Conservation (phyloP, 2,888 invertebrate species). For the Caenorhabditis panamensis region DNA sequence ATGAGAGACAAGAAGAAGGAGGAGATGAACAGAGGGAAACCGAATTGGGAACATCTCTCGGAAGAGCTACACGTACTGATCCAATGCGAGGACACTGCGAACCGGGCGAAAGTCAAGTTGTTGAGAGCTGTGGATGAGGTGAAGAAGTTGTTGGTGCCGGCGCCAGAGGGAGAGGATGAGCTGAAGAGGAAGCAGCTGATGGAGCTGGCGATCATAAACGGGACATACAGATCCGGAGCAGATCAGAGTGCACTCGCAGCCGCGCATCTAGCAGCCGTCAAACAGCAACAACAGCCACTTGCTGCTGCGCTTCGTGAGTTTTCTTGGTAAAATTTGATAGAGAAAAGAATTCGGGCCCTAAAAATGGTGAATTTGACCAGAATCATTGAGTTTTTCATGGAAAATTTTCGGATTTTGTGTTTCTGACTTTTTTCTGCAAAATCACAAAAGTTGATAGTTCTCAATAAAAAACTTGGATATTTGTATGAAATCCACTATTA, state of each 20-base stretch:
- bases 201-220: slow-evolving; percentile 99
- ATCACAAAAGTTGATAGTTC: too few species aligned
- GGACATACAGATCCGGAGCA: slow-evolving; percentile 89
- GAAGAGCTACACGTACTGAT: slow-evolving; percentile 98
- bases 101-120: slow-evolving; percentile 94
- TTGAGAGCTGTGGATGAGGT: slow-evolving; percentile 97
- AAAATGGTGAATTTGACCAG: too few species aligned
- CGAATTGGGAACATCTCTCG: slow-evolving; percentile 99
- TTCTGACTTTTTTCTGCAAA: too few species aligned
- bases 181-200: slow-evolving; percentile 99
- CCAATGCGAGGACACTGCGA: slow-evolving; percentile 98
- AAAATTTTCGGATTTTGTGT: too few species aligned
- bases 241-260: slow-evolving; percentile 67
- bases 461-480: too few species aligned
- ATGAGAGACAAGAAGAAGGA: slow-evolving; percentile 84
- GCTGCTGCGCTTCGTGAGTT: slow-evolving; percentile 67
- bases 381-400: too few species aligned
- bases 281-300: slow-evolving; percentile 60
- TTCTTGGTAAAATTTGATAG: too few species aligned
- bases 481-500: too few species aligned
- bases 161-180: slow-evolving; percentile 91
- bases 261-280: slow-evolving; percentile 67
- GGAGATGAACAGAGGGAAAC: slow-evolving; percentile 98
- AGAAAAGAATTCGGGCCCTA: too few species aligned
- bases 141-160: slow-evolving; percentile 96